phyloP scores from a whole-genome alignment of 2,888 invertebrate genomes.

The Amphiduros pacificus region DNA sequence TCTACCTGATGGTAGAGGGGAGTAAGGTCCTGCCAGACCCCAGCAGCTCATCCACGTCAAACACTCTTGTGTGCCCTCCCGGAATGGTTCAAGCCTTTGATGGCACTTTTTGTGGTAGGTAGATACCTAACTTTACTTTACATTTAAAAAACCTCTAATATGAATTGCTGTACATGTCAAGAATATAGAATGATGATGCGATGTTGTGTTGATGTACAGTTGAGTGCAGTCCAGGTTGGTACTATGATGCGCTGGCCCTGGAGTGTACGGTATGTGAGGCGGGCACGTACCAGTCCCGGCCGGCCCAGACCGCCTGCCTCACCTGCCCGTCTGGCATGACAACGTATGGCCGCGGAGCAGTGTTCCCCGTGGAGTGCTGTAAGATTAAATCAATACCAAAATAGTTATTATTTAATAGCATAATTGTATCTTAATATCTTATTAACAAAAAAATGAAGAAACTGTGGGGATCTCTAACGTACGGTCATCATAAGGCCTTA shows the following conservation, averaged over 20 bases:
- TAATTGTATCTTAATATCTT: no score
- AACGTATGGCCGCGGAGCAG: constrained; percentile 25
- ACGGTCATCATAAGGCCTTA: no score
- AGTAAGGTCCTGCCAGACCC: constrained; percentile 1
- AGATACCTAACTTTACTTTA: not conserved
- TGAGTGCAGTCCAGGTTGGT: constrained; percentile 20
- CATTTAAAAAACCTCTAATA: not conserved
- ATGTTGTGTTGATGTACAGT: constrained; percentile 9
- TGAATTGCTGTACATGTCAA: no score
- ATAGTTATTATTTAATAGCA: not conserved
- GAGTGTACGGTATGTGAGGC: constrained; percentile 25
- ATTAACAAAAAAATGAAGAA: no score
- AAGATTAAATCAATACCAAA: not conserved
- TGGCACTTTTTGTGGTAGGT: constrained; percentile 22
- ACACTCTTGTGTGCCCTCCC: constrained; percentile 13
- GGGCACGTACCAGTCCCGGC: constrained; percentile 23
- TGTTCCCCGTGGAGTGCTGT: constrained; percentile 20
- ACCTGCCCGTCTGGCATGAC: constrained; percentile 16
- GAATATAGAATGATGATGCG: no score
- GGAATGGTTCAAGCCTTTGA: constrained; percentile 16
- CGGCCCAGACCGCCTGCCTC: constrained; percentile 18
- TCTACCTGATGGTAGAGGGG: constrained; percentile 18
- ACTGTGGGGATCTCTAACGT: no score
- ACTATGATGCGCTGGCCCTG: constrained; percentile 3
- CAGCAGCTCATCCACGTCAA: constrained; percentile 5